Percentiles rank a stretch among this genome's conserved stretches.
Conservation (phyloP, 2,797 vertebrate species). For the Alauda arvensis region DNA sequence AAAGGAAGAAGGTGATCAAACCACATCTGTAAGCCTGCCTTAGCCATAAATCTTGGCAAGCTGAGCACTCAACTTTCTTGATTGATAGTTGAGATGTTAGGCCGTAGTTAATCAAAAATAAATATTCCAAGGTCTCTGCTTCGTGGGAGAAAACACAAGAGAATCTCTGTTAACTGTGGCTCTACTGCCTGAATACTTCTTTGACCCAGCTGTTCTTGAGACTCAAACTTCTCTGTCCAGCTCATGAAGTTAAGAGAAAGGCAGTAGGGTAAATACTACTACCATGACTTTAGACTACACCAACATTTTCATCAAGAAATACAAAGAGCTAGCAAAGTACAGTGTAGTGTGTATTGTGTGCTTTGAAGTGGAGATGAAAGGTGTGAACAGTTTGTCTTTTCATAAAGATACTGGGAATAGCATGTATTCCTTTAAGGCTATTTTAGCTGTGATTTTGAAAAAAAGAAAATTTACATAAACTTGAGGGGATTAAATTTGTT, state of each 20-base stretch:
- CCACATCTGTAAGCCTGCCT: background rate
- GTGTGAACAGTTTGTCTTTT: background rate
- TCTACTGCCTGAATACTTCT: background rate
- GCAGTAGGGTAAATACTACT: background rate
- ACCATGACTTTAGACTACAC: background rate
- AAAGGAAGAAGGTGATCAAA: background rate
- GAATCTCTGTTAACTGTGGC: background rate
- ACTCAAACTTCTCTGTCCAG: background rate
- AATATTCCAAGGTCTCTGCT: background rate
- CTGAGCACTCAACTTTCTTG: background rate
- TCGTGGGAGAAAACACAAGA: background rate
- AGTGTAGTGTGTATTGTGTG: no score
- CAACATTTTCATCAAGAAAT: background rate
- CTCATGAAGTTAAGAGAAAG: background rate
- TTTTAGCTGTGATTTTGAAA: background rate
- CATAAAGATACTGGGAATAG: background rate
- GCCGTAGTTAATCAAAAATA: background rate
- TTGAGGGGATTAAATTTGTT: background rate
- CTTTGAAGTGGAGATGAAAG: background rate
- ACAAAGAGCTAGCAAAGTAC: background rate
- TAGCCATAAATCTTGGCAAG: background rate
- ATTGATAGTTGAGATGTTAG: background rate
- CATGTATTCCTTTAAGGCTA: background rate
- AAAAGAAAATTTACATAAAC: background rate
- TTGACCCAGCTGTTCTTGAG: background rate